A percentile compares a stretch with the other conserved stretches of the same genome.
These are phyloP conservation scores for Semaprochilodus insignis DNA, from an alignment of 2,797 vertebrate genomes.

Conservation along the genomic window DNA sequence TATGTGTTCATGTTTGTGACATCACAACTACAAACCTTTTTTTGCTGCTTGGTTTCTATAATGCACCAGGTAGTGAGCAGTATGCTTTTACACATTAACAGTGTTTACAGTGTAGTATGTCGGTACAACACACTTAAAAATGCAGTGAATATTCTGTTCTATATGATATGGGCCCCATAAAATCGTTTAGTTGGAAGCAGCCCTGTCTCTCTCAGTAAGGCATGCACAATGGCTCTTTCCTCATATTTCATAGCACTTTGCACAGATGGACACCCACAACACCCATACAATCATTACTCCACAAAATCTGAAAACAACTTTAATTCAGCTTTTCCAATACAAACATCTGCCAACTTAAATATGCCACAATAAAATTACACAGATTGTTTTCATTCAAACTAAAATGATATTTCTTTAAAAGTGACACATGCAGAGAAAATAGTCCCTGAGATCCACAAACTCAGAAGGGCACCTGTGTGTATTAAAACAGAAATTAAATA, in stretches of 20 bases:
- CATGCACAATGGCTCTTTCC: neutral
- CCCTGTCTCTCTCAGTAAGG: neutral
- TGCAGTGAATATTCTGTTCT: neutral
- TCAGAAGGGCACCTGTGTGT: constrained; percentile 12
- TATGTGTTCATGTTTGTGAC: too few species aligned
- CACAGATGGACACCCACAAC: neutral
- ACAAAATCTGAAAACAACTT: constrained; percentile 30
- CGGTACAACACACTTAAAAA: neutral
- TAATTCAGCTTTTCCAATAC: constrained; percentile 37
- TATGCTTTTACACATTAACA: too few species aligned
- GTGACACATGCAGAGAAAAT: constrained; percentile 22
- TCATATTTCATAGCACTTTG: neutral
- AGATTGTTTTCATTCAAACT: constrained; percentile 20
- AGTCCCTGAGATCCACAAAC: constrained; percentile 42
- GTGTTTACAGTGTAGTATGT: too few species aligned
- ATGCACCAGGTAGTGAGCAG: too few species aligned
- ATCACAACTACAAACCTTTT: too few species aligned
- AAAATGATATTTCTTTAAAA: constrained; percentile 38
- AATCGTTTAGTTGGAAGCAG: neutral
- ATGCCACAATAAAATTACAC: constrained; percentile 36
- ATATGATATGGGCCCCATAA: neutral
- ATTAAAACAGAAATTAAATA: neutral
- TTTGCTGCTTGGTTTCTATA: too few species aligned
- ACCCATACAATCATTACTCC: neutral
- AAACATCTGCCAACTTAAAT: constrained; percentile 37